These are phyloP conservation scores for Tenrec ecaudatus DNA, from an alignment of 2,113 vertebrate genomes.

Conservation along the genomic window DNA sequence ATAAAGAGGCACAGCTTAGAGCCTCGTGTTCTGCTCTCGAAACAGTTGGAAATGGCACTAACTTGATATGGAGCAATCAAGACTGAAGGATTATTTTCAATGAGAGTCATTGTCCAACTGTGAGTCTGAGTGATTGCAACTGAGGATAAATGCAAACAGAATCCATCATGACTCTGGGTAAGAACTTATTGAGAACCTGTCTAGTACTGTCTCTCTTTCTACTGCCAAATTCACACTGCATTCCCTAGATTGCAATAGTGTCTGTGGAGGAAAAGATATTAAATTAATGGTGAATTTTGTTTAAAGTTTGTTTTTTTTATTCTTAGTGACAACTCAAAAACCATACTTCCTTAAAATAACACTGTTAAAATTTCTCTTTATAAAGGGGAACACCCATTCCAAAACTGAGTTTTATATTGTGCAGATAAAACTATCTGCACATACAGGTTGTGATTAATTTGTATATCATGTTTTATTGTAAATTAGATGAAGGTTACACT, in stretches of 20 bases:
- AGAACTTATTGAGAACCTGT: not conserved
- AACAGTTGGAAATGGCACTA: not conserved
- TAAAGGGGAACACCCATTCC: slow-evolving; percentile 26
- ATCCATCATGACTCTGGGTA: not conserved
- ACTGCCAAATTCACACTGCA: not conserved
- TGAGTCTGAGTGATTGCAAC: not conserved
- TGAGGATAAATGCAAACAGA: not conserved
- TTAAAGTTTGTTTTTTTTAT: not conserved
- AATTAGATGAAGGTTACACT: too few relatives aligned
- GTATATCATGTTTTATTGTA: too few relatives aligned
- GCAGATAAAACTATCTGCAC: not conserved
- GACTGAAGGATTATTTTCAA: slow-evolving; percentile 39
- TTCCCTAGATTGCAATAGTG: not conserved
- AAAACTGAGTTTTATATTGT: not conserved
- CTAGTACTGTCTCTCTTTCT: not conserved
- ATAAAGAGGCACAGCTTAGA: slow-evolving; percentile 1
- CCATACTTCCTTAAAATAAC: not conserved
- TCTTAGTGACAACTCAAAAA: not conserved
- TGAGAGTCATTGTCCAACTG: not conserved
- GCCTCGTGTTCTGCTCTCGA: not conserved
- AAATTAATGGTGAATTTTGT: not conserved
- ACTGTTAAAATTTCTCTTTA: not conserved
- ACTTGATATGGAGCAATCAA: not conserved
- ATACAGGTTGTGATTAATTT: not conserved
- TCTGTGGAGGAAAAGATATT: not conserved